A percentile compares a stretch with the other conserved stretches of the same genome.
Conservation (phyloP, 2,888 invertebrate species). For the Lacanobia wlatinum region DNA sequence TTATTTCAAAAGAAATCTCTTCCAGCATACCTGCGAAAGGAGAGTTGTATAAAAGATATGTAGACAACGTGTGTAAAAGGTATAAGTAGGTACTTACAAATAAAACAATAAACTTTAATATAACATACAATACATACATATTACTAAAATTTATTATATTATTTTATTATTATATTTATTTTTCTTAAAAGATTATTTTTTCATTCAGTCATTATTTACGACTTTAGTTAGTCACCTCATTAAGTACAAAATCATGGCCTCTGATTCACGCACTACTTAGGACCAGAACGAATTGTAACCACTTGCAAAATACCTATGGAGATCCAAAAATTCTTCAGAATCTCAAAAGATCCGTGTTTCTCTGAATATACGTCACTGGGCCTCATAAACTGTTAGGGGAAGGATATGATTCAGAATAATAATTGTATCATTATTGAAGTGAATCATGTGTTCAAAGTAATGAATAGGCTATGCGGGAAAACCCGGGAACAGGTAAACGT, state of each 20-base stretch:
- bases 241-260: slow-evolving; percentile 5
- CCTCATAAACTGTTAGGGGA: slow-evolving; percentile 68
- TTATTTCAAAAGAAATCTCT: no score
- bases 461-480: slow-evolving; percentile 71
- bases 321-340: slow-evolving; percentile 42
- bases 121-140: no score
- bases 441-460: slow-evolving; percentile 70
- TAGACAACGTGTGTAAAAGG: no score
- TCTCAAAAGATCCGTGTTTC: slow-evolving; percentile 63
- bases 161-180: no score
- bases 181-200: neutral
- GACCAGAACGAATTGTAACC: slow-evolving; percentile 53
- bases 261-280: slow-evolving; percentile 47
- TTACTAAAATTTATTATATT: no score
- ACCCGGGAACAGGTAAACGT: slow-evolving; percentile 65
- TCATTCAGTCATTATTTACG: neutral
- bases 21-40: no score
- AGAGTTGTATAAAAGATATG: no score
- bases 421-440: slow-evolving; percentile 74
- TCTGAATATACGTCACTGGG: slow-evolving; percentile 72
- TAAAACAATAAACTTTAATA: no score
- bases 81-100: no score
- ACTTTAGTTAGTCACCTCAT: slow-evolving; percentile 16
- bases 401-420: slow-evolving; percentile 74
- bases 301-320: slow-evolving; percentile 38